Evolutionary conservation across 2,113 vertebrate genomes (phyloP), one percentile per base, ranked within the genome.

Genomic region (Micronisus gabar): DNA sequence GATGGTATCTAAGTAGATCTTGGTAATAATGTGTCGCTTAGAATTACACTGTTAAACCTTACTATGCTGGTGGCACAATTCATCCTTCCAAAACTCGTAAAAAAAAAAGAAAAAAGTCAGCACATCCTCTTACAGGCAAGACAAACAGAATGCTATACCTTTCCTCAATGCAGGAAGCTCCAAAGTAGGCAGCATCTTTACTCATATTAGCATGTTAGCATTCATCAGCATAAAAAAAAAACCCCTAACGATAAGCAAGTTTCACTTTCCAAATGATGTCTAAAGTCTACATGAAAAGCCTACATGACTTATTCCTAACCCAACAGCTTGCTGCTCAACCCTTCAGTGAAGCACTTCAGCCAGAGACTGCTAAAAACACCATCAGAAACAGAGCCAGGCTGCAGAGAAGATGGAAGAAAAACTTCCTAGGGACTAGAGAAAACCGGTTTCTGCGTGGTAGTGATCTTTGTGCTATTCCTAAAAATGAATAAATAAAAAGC

Each of bases 1-100:
- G 73, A 92, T n/a, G 38, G 32, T 84, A 92, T 89, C 83, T 92
- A 92, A 85, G 88, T 4, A 92, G 43, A 76, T 88, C 90, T 78
- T 21, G 19, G 53, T 63, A 92, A 88, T 56, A 74, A 86, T 4
- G 48, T 87, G 91, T 91, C 53, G 0, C 76, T 90, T 43, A 89
- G 65, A 93, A 79, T 86, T 82, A 71, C 1, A 27, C 50, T 82
- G 81, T 61, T 66, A 95, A 95, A 70, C 48, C 40, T 93, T 48
- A 27, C 78, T 58, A 11, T 27, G 38, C 38, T 89, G 66, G 61
- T 89, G 58, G 73, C 56, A 85, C 48, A 94, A 90, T 79, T 65
- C 48, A 68, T 63, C n/a, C 56, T 43, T 76, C 40, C 30, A 38
- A 43, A 93, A 58, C 43, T 29, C 22, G 10, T 2, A 23, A 25